Percentiles rank a stretch among this genome's conserved stretches.
phyloP scores from a whole-genome alignment of 2,797 vertebrate species.

The Florisuga fusca region DNA sequence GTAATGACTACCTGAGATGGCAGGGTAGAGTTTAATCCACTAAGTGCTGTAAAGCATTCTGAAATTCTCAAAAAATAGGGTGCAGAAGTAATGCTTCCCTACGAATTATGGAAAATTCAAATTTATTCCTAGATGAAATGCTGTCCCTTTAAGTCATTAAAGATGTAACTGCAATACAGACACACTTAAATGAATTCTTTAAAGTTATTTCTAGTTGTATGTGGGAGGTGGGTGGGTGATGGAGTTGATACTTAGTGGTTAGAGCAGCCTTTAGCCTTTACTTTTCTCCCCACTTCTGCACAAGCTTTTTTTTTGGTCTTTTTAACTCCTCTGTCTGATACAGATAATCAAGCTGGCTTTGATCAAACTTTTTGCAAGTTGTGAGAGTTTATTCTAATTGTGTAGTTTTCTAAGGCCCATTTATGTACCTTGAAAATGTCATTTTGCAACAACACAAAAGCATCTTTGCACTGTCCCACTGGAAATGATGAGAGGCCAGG shows the following conservation, averaged over 20 bases:
- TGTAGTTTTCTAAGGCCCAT: neutral
- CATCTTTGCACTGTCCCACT: rapidly evolving
- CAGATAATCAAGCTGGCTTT: neutral
- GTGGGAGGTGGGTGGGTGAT: conserved; percentile 71
- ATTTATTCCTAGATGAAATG: neutral
- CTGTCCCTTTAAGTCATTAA: conserved; percentile 50
- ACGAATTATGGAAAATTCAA: neutral
- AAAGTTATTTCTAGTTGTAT: conserved; percentile 74
- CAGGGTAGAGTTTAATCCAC: neutral
- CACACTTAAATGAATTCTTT: conserved; percentile 66
- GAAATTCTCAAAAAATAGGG: neutral
- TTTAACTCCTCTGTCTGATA: neutral
- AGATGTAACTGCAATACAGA: conserved; percentile 39
- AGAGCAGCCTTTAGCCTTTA: conserved; percentile 45
- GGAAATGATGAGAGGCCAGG: neutral
- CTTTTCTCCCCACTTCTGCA: conserved; percentile 16
- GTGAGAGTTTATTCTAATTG: neutral
- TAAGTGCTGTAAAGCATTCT: rapidly evolving
- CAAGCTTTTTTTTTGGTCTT: neutral
- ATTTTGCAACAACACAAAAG: neutral
- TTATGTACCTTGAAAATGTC: neutral
- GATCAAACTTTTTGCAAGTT: neutral
- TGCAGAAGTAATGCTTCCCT: neutral
- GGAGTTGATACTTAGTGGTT: conserved; percentile 60
- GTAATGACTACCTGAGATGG: neutral